phyloP scores from a whole-genome alignment of 2,113 vertebrate genomes.

The Microcebus tavaratra region DNA sequence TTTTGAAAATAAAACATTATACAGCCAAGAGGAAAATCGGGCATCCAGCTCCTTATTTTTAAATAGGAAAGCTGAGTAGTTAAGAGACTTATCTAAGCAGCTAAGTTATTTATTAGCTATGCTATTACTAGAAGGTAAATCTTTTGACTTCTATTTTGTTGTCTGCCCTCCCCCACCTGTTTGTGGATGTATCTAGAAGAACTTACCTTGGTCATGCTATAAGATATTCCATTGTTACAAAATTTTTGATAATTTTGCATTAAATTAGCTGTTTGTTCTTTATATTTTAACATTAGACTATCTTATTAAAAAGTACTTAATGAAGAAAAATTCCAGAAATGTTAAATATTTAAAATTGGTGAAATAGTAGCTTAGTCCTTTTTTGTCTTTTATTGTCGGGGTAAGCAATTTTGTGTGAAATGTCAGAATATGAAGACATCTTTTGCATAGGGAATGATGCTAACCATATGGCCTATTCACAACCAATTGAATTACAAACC shows the following conservation, averaged over 20 bases:
- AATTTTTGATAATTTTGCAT: constrained; percentile 38
- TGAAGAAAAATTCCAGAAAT: constrained; percentile 35
- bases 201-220: background rate
- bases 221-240: background rate
- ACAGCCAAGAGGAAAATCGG: background rate
- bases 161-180: background rate
- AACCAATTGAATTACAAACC: constrained; percentile 62
- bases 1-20: constrained; percentile 6
- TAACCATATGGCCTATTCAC: constrained; percentile 72
- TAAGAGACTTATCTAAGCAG: background rate
- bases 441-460: constrained; percentile 65
- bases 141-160: background rate
- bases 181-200: background rate
- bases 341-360: constrained; percentile 41
- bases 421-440: constrained; percentile 62
- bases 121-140: background rate
- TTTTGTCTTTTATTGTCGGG: constrained; percentile 11
- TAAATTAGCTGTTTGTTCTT: constrained; percentile 56
- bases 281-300: constrained; percentile 22
- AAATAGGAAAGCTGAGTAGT: background rate
- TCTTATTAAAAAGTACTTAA: constrained; percentile 49
- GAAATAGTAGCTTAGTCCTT: background rate
- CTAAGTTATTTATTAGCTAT: background rate
- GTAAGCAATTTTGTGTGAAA: constrained; percentile 47
- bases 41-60: background rate